Evolutionary conservation across 2,888 invertebrate species (phyloP).

Genomic region (Osmoderma eremita): DNA sequence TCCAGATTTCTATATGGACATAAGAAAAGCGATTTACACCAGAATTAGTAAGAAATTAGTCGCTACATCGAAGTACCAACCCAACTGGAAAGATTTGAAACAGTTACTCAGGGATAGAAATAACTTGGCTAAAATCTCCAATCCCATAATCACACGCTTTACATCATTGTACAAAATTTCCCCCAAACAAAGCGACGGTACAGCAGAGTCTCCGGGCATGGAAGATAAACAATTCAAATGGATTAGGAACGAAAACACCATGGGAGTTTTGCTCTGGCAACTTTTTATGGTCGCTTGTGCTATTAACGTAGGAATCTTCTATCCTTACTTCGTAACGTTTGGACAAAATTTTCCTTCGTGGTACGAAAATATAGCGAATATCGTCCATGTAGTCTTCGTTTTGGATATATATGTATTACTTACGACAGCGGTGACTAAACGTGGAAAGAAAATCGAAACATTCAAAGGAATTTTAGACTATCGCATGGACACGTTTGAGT

Average conservation of each 20-base stretch:
- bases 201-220: neutral
- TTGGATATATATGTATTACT: slow-evolving; percentile 64
- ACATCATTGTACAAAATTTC: slow-evolving; percentile 29
- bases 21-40: slow-evolving; percentile 50
- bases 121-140: slow-evolving; percentile 7
- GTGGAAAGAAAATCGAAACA: slow-evolving; percentile 57
- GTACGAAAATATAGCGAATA: slow-evolving; percentile 62
- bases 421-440: slow-evolving; percentile 65
- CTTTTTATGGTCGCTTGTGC: slow-evolving; percentile 63
- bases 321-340: slow-evolving; percentile 67
- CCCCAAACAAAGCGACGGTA: neutral
- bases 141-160: slow-evolving; percentile 21
- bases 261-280: slow-evolving; percentile 66
- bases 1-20: slow-evolving; percentile 62
- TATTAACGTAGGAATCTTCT: slow-evolving; percentile 63
- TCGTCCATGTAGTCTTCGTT: slow-evolving; percentile 62
- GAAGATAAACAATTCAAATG: slow-evolving; percentile 55
- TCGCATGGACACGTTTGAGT: slow-evolving; percentile 65
- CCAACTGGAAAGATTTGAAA: slow-evolving; percentile 35
- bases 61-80: slow-evolving; percentile 26
- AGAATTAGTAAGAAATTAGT: slow-evolving; percentile 42
- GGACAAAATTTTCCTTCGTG: slow-evolving; percentile 62
- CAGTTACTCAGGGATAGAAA: slow-evolving; percentile 13
- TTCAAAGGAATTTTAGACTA: slow-evolving; percentile 63
- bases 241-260: slow-evolving; percentile 65